phyloP scores from a whole-genome alignment of 2,113 vertebrate species.

The Rhabdomys dilectus region DNA sequence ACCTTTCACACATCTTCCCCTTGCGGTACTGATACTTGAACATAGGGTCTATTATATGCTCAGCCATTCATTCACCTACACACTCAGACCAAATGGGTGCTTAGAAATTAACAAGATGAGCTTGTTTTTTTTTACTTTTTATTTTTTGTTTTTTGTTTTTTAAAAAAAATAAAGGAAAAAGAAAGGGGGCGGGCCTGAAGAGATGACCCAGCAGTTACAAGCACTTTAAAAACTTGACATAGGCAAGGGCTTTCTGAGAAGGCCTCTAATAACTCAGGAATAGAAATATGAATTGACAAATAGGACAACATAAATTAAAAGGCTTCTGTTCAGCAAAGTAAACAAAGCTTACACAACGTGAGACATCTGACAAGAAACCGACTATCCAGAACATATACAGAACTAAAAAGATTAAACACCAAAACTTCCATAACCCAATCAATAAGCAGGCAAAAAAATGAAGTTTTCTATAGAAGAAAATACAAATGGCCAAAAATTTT shows the following conservation, averaged over 20 bases:
- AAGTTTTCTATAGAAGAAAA: not conserved
- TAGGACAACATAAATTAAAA: not conserved
- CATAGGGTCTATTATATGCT: not conserved
- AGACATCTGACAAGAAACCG: not conserved
- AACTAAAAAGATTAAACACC: not conserved
- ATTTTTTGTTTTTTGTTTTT: not conserved
- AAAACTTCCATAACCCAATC: not conserved
- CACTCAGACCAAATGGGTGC: not conserved
- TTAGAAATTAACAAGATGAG: not conserved
- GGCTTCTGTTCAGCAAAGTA: not conserved
- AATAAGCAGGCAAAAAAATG: not conserved
- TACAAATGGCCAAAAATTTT: not conserved
- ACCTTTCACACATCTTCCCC: not conserved
- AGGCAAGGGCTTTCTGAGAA: not conserved
- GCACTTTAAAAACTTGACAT: not conserved
- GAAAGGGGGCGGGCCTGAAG: too few species aligned
- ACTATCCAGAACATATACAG: not conserved
- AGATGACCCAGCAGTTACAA: too few species aligned
- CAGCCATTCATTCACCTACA: not conserved
- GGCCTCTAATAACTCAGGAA: not conserved
- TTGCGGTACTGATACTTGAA: not conserved
- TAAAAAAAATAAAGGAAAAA: not conserved
- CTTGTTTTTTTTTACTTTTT: not conserved
- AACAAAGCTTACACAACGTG: not conserved
- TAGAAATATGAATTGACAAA: not conserved